These are phyloP conservation scores for Poeciliopsis presidionis DNA, from an alignment of 2,797 vertebrate genomes.

Conservation along the genomic window DNA sequence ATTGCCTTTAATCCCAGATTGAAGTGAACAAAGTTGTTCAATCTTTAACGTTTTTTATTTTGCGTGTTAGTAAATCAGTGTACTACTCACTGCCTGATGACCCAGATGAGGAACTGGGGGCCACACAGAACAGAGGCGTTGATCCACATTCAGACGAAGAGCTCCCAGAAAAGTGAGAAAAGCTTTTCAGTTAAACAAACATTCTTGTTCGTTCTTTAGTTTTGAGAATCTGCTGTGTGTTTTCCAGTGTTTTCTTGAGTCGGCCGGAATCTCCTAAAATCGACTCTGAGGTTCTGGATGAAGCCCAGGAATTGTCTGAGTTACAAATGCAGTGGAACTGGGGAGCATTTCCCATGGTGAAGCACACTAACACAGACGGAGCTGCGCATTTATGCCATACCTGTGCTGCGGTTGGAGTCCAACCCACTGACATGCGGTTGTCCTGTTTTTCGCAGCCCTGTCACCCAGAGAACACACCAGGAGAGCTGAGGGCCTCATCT, in stretches of 20 bases:
- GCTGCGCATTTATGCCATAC: not conserved
- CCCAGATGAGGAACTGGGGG: conserved; percentile 53
- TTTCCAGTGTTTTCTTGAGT: conserved; percentile 68
- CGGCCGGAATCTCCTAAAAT: conserved; percentile 85
- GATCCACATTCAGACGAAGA: conserved; percentile 88
- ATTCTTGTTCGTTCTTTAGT: not conserved
- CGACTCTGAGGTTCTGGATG: conserved; percentile 91
- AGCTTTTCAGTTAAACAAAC: not conserved
- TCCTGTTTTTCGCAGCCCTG: conserved; percentile 63
- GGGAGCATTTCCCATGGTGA: conserved; percentile 86
- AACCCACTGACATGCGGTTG: not conserved
- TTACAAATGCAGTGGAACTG: conserved; percentile 92
- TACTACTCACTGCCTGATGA: conserved; percentile 79
- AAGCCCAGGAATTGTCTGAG: conserved; percentile 76
- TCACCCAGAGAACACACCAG: conserved; percentile 60
- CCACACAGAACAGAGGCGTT: conserved; percentile 58
- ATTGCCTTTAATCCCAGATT: not conserved
- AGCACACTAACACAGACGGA: not conserved
- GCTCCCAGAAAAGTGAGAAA: conserved; percentile 71
- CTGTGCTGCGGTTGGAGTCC: not conserved
- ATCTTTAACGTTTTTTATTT: conserved; percentile 1
- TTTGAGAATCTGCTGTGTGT: not conserved
- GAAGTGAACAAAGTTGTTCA: not conserved
- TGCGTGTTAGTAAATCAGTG: conserved; percentile 78
- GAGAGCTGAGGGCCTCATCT: conserved; percentile 58